Evolutionary conservation across 35 echinoderm and acorn worm genomes (phyloP).

Genomic region (Strongylocentrotus purpuratus): DNA sequence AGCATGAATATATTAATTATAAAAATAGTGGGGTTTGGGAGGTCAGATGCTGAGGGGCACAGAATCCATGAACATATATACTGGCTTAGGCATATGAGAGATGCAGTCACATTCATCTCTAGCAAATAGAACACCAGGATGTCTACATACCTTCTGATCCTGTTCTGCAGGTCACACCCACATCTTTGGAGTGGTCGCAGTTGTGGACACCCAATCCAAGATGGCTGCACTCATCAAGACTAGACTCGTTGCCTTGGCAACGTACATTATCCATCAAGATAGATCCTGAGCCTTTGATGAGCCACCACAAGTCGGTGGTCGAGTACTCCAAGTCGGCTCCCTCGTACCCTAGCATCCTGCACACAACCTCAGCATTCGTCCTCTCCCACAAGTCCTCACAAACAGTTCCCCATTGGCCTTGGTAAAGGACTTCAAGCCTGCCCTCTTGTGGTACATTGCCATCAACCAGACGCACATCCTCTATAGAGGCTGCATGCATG

Average conservation of each 20-base stretch:
- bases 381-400: constrained; percentile 63
- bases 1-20: no score
- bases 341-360: constrained; percentile 61
- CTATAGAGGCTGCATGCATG: not conserved
- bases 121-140: no score
- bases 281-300: not conserved
- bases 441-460: constrained; percentile 50
- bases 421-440: constrained; percentile 51
- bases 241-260: constrained; percentile 38
- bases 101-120: no score
- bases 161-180: constrained; percentile 12
- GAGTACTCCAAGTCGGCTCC: constrained; percentile 2
- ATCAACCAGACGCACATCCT: constrained; percentile 53
- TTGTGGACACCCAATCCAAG: constrained; percentile 29
- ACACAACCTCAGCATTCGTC: constrained; percentile 56
- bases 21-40: no score
- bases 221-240: constrained; percentile 26
- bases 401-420: constrained; percentile 69
- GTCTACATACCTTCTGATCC: not conserved
- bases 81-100: no score
- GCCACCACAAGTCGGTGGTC: not conserved
- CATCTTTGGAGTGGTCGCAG: constrained; percentile 58
- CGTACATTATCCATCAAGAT: constrained; percentile 36
- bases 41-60: no score
- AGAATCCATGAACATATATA: no score